phyloP scores from a whole-genome alignment of 2,888 invertebrate genomes.

The Pterobdella sp. region DNA sequence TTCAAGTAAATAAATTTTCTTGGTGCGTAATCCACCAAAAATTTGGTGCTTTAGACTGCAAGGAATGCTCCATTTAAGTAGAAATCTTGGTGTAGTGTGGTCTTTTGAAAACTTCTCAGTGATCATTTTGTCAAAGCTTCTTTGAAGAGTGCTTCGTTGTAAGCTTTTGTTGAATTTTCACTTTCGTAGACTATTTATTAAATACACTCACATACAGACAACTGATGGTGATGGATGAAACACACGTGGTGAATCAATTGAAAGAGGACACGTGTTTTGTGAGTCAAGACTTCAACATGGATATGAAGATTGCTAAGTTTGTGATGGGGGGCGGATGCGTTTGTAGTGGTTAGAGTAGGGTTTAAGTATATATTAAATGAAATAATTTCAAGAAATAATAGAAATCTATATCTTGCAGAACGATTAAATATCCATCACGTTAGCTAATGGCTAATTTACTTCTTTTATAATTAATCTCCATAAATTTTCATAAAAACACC shows the following conservation, averaged over 20 bases:
- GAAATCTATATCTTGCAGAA: too few relatives aligned
- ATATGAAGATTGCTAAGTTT: slow-evolving; percentile 53
- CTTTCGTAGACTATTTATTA: not conserved
- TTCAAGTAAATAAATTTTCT: too few relatives aligned
- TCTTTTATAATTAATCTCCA: not conserved
- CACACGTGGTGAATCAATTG: slow-evolving; percentile 92
- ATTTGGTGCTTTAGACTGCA: too few relatives aligned
- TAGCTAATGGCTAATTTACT: not conserved
- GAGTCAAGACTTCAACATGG: slow-evolving; percentile 69
- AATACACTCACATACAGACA: slow-evolving; percentile 58
- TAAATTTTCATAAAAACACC: not conserved
- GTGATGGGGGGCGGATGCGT: not conserved
- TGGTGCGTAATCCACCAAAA: too few relatives aligned
- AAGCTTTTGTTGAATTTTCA: not conserved
- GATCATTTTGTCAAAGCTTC: not conserved
- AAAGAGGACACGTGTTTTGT: slow-evolving; percentile 97
- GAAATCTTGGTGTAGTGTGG: too few relatives aligned
- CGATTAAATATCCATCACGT: too few relatives aligned
- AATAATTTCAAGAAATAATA: too few relatives aligned
- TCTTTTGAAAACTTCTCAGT: not conserved
- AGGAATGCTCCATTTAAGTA: too few relatives aligned
- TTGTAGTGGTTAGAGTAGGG: too few relatives aligned
- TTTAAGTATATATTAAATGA: too few relatives aligned
- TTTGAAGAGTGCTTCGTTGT: not conserved
- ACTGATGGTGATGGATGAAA: slow-evolving; percentile 95